phyloP scores from a whole-genome alignment of 2,888 invertebrate species.

The Pseudococcus viburni region DNA sequence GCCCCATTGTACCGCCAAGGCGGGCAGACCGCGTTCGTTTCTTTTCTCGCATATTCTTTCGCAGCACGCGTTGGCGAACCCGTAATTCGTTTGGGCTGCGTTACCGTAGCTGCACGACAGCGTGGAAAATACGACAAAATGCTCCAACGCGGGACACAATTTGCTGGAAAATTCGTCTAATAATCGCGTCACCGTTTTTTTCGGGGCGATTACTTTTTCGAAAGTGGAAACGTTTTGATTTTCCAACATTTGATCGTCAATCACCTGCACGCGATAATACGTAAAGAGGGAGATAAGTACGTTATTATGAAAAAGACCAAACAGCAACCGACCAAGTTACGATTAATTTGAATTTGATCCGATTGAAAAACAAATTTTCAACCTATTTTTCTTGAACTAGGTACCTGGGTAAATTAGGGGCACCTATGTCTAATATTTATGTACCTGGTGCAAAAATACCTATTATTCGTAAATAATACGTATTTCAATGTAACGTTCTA shows the following conservation, averaged over 20 bases:
- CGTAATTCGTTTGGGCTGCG: constrained; percentile 91
- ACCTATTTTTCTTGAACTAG: too few species aligned
- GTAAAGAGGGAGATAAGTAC: too few species aligned
- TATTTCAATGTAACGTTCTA: too few species aligned
- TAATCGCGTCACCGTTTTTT: constrained; percentile 83
- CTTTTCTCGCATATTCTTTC: constrained; percentile 81
- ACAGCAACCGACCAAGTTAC: not conserved
- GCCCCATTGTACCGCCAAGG: constrained; percentile 91
- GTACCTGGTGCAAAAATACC: too few species aligned
- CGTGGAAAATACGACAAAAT: constrained; percentile 93
- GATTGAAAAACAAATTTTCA: too few species aligned
- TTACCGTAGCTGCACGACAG: constrained; percentile 94
- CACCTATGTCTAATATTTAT: too few species aligned
- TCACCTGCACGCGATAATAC: not conserved
- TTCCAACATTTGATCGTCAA: constrained; percentile 77
- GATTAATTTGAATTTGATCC: too few species aligned
- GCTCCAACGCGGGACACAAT: constrained; percentile 74
- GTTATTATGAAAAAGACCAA: too few species aligned
- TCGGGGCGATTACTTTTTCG: constrained; percentile 80
- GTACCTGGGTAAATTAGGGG: too few species aligned
- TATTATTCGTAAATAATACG: too few species aligned
- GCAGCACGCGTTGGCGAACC: constrained; percentile 84
- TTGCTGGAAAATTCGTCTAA: constrained; percentile 80
- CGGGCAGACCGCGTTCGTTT: constrained; percentile 80
- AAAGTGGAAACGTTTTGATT: constrained; percentile 83